Base-by-base conservation (phyloP, 2,113 vertebrate genomes). In the Dicaeum eximium region DNA sequence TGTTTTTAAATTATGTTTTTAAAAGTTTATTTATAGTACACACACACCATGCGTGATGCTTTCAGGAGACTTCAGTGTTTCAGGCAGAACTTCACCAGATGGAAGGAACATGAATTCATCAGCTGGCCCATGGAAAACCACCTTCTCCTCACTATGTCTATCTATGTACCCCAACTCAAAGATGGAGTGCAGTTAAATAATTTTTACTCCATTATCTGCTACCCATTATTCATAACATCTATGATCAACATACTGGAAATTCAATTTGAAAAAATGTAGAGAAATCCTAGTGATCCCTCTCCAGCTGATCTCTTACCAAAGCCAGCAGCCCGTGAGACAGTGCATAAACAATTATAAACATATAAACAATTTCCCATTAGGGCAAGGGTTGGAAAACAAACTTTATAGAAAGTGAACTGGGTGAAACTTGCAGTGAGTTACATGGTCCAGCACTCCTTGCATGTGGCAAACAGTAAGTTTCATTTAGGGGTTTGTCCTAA, bases 1-100 rank as follows among this genome's bases (percentile, higher is more conserved):
- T 97, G 90, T 71, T 96, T 96, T 93, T 93, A 86, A 96, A 97
- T 95, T 77, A 90, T 37, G 75, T 86, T 96, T 95, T 90, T 45
- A 42, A 31, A 90, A 87, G 79, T 88, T 95, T 95, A 86, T 95
- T 96, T 96, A 86, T 93, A 92, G 92, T 67, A 96, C 61, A 90
- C 80, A 93, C 4, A 7, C 86, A 95, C 28, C 86, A 82, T 54
- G 82, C 72, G 60, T 44, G 42, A 57, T 64, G 58, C 62, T 92
- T 85, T 87, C 58, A 51, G 81, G 62, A 95, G 81, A 57, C 88
- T 84, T 80, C 65, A 81, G 53, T 23, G 25, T 53, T 61, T 83
- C 56, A 95, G 75, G 61, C 37, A 45, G 69, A 78, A 92, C 53
- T 93, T 75, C 48, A 25, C 69, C 71, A 83, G n/a, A 47, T 91